phyloP scores from a whole-genome alignment of 2,113 vertebrate species.

The Esox niger region DNA sequence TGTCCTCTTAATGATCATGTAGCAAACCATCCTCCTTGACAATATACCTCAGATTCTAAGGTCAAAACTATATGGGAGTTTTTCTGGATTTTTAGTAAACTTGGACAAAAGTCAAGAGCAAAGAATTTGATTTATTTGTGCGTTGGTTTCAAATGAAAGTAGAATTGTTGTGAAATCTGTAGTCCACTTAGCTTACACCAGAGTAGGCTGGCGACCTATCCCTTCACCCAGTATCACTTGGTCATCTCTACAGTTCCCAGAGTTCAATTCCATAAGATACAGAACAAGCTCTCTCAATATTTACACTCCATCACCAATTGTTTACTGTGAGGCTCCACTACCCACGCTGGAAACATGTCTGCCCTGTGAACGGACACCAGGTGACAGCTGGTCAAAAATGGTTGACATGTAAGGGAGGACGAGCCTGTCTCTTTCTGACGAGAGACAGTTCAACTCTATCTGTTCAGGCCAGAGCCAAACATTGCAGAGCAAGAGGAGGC shows the following conservation, averaged over 20 bases:
- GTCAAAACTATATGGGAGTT: neutral
- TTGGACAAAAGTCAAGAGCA: no score
- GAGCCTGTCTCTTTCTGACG: conserved; percentile 40
- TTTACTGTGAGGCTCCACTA: neutral
- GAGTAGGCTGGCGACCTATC: neutral
- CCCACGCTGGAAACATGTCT: conserved; percentile 9
- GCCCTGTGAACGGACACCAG: neutral
- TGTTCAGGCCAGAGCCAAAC: conserved; percentile 25
- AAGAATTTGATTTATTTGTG: no score
- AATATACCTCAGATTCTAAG: neutral
- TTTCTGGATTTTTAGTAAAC: neutral
- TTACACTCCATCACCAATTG: neutral
- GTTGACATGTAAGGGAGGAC: conserved; percentile 20
- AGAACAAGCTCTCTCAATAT: neutral
- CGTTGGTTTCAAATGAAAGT: no score
- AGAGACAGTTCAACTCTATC: conserved; percentile 9
- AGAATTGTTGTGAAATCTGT: neutral
- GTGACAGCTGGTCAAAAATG: conserved; percentile 22
- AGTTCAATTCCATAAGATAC: neutral
- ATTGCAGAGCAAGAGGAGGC: conserved; percentile 9
- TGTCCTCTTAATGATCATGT: conserved; percentile 1
- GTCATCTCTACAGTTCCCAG: neutral
- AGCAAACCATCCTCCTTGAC: neutral
- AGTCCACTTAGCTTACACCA: neutral
- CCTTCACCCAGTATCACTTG: neutral